Evolutionary conservation across 1,140 invertebrate species (phyloP), one percentile per base, ranked within the genome.

Genomic region (Armadillidium nasatum): DNA sequence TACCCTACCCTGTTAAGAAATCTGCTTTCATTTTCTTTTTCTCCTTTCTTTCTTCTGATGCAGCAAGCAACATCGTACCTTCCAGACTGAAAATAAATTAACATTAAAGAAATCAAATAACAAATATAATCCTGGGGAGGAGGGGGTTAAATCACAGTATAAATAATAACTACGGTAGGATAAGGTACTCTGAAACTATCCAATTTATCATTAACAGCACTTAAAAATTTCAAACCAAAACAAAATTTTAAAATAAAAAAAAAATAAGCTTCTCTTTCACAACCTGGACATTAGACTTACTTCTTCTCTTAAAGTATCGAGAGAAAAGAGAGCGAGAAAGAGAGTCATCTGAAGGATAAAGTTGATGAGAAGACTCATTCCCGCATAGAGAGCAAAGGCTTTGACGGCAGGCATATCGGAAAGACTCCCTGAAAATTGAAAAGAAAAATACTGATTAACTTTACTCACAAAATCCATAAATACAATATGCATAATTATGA

Each of bases 331-430:
- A 19, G 86, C 83, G 19, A 90, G 82, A 82, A 90, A 90, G 76
- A 85, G 85, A 15, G 89, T 88, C 78, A 89, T 88, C 83, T 90
- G 89, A 33, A 90, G 84, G 10, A 89, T 81, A 82, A 90, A 90
- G 82, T 90, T 87, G 78, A 90, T 85, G 0, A 90, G 81, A 21
- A 90, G 86, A 9, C 89, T 88, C 81, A 88, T 84, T 43, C 84
- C 88, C 45, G 89, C 89, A 82, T 89, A 89, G 22, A 90, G 82
- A n/a, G 88, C 87, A 83, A 90, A 90, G n/a, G 87, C 86, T 75
- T 84, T 83, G 19, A 90, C 89, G 15, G 89, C 89, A 10, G 89
- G 89, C 88, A 90, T 89, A 73, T 84, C 81, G 2, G 88, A 88
- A 72, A 90, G 79, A 23, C 87, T 88, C 80, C 88, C 88, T 87